Conservation (phyloP, 2,888 invertebrate genomes). For the Platynereis dumerilii region DNA sequence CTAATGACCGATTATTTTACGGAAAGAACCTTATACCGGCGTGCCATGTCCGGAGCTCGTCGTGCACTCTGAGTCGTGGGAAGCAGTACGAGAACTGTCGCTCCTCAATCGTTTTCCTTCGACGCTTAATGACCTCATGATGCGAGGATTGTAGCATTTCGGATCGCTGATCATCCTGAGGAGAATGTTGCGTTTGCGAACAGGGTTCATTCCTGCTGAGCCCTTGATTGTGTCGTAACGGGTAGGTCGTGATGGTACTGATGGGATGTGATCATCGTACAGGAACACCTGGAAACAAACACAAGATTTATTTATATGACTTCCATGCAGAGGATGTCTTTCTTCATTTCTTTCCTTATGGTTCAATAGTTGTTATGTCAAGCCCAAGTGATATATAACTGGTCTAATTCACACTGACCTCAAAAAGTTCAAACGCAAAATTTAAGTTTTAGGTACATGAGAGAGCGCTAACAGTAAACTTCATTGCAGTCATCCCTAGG, state of each 20-base stretch:
- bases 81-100: conserved; percentile 5
- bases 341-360: too few species aligned
- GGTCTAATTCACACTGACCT: too few species aligned
- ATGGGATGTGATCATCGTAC: conserved; percentile 42
- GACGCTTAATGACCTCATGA: conserved; percentile 58
- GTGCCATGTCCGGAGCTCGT: conserved; percentile 2
- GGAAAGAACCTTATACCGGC: conserved; percentile 2
- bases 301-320: too few species aligned
- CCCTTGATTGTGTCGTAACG: conserved; percentile 17
- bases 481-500: too few species aligned
- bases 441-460: too few species aligned
- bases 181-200: conserved; percentile 54
- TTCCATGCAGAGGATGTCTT: too few species aligned
- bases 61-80: neutral
- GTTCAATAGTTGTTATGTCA: too few species aligned
- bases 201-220: conserved; percentile 16
- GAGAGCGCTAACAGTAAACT: too few species aligned
- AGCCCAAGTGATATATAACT: too few species aligned
- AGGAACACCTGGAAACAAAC: conserved; percentile 37
- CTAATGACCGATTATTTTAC: too few species aligned
- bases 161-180: conserved; percentile 63
- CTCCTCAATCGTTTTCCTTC: conserved; percentile 21
- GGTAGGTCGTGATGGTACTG: conserved; percentile 36
- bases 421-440: too few species aligned
- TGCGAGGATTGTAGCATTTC: conserved; percentile 58